Percentiles rank a stretch among this genome's conserved stretches.
phyloP scores from a whole-genome alignment of 1,140 invertebrate species.

The Hypsibius dujardini region DNA sequence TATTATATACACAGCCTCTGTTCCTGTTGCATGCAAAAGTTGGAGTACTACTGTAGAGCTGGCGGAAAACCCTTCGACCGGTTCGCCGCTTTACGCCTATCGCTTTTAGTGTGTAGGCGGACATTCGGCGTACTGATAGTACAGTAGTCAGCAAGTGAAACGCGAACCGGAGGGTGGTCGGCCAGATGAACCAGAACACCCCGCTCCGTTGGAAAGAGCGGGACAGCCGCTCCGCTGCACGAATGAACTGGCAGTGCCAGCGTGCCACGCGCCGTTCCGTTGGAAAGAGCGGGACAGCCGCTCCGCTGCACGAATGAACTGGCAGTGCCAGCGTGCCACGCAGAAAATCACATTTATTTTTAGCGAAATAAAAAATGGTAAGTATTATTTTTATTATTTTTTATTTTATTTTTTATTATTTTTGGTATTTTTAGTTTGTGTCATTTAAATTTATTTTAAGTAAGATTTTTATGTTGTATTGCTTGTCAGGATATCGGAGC shows the following conservation, averaged over 20 bases:
- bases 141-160: background rate
- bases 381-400: too few relatives aligned
- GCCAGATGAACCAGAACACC: background rate
- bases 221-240: background rate
- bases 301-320: background rate
- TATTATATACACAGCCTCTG: too few relatives aligned
- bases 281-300: background rate
- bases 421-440: too few relatives aligned
- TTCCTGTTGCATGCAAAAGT: too few relatives aligned
- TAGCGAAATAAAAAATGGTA: too few relatives aligned
- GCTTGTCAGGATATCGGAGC: too few relatives aligned
- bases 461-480: too few relatives aligned
- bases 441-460: too few relatives aligned
- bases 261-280: background rate
- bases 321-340: background rate
- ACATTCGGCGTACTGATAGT: background rate
- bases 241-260: background rate
- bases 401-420: too few relatives aligned
- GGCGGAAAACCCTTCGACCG: background rate
- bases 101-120: background rate
- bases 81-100: background rate
- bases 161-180: background rate
- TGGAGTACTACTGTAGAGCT: too few relatives aligned
- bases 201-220: background rate
- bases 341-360: background rate